Evolutionary conservation across 2,888 invertebrate genomes (phyloP).

Genomic region (Hybos culiciformis): DNA sequence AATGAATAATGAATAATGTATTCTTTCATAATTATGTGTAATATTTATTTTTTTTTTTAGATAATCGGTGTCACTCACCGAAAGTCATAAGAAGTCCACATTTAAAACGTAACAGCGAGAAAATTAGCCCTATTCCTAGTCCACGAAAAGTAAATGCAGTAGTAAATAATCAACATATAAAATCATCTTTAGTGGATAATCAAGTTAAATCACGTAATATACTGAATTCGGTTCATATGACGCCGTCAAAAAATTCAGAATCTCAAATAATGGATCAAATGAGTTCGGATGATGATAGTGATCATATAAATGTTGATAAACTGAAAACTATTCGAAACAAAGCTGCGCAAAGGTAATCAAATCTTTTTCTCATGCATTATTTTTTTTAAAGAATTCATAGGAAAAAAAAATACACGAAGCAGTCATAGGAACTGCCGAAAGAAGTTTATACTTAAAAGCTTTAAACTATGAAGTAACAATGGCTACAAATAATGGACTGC

Average conservation of each 20-base stretch:
- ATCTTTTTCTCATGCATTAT: too few species aligned
- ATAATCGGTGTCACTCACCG: slow-evolving; percentile 32
- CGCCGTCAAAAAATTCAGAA: slow-evolving; percentile 27
- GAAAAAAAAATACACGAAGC: too few species aligned
- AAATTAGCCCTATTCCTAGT: slow-evolving; percentile 30
- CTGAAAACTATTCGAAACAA: slow-evolving; percentile 50
- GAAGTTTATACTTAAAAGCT: too few species aligned
- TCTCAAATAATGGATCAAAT: too few species aligned
- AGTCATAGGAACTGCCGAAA: too few species aligned
- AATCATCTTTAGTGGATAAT: slow-evolving; percentile 15
- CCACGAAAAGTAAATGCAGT: slow-evolving; percentile 23
- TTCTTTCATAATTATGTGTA: too few species aligned
- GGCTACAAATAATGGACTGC: too few species aligned
- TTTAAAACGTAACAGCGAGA: slow-evolving; percentile 23
- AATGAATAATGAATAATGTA: too few species aligned
- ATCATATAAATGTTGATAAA: slow-evolving; percentile 50
- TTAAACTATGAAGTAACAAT: too few species aligned
- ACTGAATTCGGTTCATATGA: slow-evolving; percentile 23
- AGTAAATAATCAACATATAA: slow-evolving; percentile 9
- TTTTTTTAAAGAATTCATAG: too few species aligned
- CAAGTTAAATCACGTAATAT: slow-evolving; percentile 19
- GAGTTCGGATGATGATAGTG: slow-evolving; percentile 50
- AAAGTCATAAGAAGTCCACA: slow-evolving; percentile 29
- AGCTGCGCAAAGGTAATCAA: slow-evolving; percentile 38
- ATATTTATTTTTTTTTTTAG: slow-evolving; percentile 16